phyloP scores from a whole-genome alignment of 2,888 invertebrate genomes.

The Encarsia formosa region DNA sequence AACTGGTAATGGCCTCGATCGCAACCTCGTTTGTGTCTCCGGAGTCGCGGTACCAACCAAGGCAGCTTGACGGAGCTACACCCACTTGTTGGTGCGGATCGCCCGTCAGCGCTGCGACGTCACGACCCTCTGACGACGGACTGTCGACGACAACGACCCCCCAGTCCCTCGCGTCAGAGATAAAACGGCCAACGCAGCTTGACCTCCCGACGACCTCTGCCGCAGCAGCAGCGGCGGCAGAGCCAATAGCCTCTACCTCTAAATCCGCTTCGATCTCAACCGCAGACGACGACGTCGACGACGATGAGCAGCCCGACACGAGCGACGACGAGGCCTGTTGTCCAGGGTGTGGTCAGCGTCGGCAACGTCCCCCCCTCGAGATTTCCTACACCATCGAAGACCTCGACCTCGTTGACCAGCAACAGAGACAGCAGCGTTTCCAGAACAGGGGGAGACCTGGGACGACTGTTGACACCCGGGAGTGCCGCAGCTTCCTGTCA shows the following conservation, averaged over 20 bases:
- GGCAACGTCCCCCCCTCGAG: slow-evolving; percentile 39
- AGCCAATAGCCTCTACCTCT: background rate
- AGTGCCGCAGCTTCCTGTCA: slow-evolving; percentile 40
- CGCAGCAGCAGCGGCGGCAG: slow-evolving; percentile 28
- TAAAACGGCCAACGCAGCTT: slow-evolving; percentile 46
- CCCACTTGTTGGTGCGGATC: slow-evolving; percentile 51
- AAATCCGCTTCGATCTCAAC: background rate
- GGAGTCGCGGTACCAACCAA: slow-evolving; percentile 52
- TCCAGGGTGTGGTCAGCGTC: slow-evolving; percentile 40
- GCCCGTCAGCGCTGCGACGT: slow-evolving; percentile 49
- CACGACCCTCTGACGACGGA: slow-evolving; percentile 50
- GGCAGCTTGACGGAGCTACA: slow-evolving; percentile 53
- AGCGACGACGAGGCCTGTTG: slow-evolving; percentile 31
- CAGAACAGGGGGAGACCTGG: slow-evolving; percentile 38
- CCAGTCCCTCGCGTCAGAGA: slow-evolving; percentile 36
- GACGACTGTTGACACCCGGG: slow-evolving; percentile 38
- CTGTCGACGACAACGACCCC: too few relatives aligned
- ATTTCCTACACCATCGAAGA: slow-evolving; percentile 48
- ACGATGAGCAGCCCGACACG: slow-evolving; percentile 16
- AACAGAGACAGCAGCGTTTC: slow-evolving; percentile 27
- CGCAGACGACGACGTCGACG: slow-evolving; percentile 23
- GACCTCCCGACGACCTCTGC: slow-evolving; percentile 37
- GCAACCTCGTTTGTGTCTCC: slow-evolving; percentile 50
- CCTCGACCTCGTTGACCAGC: slow-evolving; percentile 37
- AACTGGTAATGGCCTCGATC: slow-evolving; percentile 47